These are phyloP conservation scores for Archegozetes longisetosus DNA, from an alignment of 1,140 invertebrate genomes.

Conservation along the genomic window DNA sequence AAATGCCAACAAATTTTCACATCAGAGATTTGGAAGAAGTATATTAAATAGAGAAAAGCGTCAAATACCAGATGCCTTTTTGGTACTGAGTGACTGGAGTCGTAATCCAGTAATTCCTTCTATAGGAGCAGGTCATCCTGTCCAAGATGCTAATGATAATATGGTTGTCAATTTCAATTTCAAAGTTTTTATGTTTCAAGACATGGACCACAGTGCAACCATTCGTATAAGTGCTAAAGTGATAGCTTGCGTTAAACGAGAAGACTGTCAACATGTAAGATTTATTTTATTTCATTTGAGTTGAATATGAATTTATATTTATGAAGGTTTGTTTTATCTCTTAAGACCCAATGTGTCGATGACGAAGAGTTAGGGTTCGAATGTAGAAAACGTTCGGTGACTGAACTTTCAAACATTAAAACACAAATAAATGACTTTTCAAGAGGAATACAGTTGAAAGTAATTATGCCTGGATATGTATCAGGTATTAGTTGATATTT, in stretches of 20 bases:
- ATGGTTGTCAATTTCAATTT: conserved; percentile 38
- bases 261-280: conserved; percentile 33
- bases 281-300: neutral
- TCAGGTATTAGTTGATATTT: no score
- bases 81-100: conserved; percentile 41
- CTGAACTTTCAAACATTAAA: neutral
- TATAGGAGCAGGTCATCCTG: conserved; percentile 34
- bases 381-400: neutral
- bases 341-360: neutral
- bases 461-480: neutral
- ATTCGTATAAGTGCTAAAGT: conserved; percentile 42
- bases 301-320: neutral
- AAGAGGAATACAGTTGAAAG: neutral
- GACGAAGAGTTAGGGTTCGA: neutral
- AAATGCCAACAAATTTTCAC: no score
- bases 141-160: conserved; percentile 28
- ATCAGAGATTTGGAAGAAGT: no score
- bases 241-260: conserved; percentile 40
- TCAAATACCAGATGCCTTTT: conserved; percentile 1
- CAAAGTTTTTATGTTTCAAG: conserved; percentile 48
- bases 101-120: conserved; percentile 37
- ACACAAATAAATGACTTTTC: neutral
- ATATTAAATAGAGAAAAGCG: neutral
- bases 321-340: no score
- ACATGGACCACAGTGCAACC: conserved; percentile 43